Evolutionary conservation across 30 jellyfish, hydroid and myxozoan genomes (phyloP).

Genomic region (Cassiopea andromeda): DNA sequence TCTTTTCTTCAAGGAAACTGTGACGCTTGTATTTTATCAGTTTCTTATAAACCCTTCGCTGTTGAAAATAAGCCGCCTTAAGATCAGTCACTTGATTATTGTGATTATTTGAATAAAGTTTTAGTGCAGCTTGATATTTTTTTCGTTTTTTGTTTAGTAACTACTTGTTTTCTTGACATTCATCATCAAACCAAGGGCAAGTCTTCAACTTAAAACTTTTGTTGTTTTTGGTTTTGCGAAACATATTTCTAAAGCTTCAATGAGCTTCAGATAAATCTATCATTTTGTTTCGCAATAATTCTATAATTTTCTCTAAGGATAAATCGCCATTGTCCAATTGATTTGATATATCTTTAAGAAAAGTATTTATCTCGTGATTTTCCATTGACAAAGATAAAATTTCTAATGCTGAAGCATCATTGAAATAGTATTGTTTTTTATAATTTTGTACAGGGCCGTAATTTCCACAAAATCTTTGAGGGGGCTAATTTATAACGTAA

Average conservation of each 20-base stretch:
- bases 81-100: conserved; percentile 10
- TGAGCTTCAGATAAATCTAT: conserved; percentile 26
- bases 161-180: conserved; percentile 10
- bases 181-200: conserved; percentile 26
- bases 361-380: conserved; percentile 8
- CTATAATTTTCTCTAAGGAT: not conserved
- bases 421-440: conserved; percentile 11
- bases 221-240: conserved; percentile 1
- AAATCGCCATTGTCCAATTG: conserved; percentile 12
- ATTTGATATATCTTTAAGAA: conserved; percentile 15
- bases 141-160: conserved; percentile 18
- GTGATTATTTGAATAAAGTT: not conserved
- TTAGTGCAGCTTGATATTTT: conserved; percentile 25
- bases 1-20: conserved; percentile 29
- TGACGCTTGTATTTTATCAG: conserved; percentile 25
- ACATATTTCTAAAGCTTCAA: conserved; percentile 5
- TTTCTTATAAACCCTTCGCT: conserved; percentile 25
- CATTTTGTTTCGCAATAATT: conserved; percentile 9
- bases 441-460: not conserved
- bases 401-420: conserved; percentile 23
- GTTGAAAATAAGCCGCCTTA: conserved; percentile 13
- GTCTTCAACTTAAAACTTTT: not conserved
- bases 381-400: conserved; percentile 16
- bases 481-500: too few species aligned
- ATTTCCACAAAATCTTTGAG: conserved; percentile 7